Evolutionary conservation across 1,140 invertebrate species (phyloP).

Genomic region (Coptotermes formosanus): DNA sequence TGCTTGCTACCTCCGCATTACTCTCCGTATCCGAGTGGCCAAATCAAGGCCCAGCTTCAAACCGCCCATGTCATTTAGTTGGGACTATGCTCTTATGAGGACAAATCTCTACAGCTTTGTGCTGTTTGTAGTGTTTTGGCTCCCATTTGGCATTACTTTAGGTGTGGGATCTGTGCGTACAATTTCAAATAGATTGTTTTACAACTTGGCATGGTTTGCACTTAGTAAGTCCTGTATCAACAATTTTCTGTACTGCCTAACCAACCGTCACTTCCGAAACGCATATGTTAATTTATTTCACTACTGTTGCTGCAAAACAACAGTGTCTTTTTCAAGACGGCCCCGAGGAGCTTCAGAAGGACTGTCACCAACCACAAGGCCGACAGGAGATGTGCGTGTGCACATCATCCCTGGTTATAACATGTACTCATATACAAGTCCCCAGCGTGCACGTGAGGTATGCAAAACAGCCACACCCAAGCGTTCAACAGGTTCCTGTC

Average conservation of each 20-base stretch:
- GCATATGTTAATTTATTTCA: conserved; percentile 76
- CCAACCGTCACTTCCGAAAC: conserved; percentile 67
- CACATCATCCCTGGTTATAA: conserved; percentile 75
- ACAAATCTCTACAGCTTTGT: conserved; percentile 65
- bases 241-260: conserved; percentile 64
- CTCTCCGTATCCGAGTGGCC: conserved; percentile 45
- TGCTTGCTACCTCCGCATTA: conserved; percentile 51
- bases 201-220: conserved; percentile 66
- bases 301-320: conserved; percentile 81
- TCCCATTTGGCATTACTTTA: conserved; percentile 62
- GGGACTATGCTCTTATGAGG: conserved; percentile 62
- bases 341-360: conserved; percentile 55
- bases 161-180: conserved; percentile 53
- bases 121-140: conserved; percentile 64
- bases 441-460: conserved; percentile 46
- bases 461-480: conserved; percentile 38
- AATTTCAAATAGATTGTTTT: conserved; percentile 55
- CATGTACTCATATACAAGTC: conserved; percentile 66
- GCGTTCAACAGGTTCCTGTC: conserved; percentile 43
- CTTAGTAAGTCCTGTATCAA: conserved; percentile 67
- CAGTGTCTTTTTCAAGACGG: conserved; percentile 62
- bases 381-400: conserved; percentile 66
- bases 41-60: conserved; percentile 57
- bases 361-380: conserved; percentile 41
- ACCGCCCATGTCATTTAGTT: conserved; percentile 59